phyloP scores from a whole-genome alignment of 2,113 vertebrate genomes.

The Naja naja region DNA sequence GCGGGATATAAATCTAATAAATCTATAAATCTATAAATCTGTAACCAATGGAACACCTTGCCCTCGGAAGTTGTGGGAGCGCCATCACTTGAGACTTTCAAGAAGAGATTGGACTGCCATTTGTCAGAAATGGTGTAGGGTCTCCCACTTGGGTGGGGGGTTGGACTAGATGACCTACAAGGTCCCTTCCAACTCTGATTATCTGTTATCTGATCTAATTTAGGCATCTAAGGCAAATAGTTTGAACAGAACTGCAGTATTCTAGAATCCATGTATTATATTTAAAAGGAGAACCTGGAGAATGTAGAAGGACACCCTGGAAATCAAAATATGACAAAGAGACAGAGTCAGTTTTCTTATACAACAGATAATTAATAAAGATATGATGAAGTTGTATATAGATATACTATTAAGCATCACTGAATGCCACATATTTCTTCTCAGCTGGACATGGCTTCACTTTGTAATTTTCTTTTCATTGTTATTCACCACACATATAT shows the following conservation, averaged over 20 bases:
- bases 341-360: background rate
- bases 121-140: too few species aligned
- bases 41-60: too few species aligned
- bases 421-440: background rate
- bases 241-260: background rate
- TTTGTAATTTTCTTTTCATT: background rate
- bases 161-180: too few species aligned
- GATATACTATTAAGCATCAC: background rate
- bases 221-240: background rate
- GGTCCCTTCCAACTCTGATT: too few species aligned
- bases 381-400: background rate
- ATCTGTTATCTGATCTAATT: too few species aligned
- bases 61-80: too few species aligned
- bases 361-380: conserved; percentile 7
- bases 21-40: too few species aligned
- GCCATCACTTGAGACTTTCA: too few species aligned
- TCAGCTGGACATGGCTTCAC: background rate
- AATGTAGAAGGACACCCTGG: background rate
- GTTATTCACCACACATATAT: conserved; percentile 3
- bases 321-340: background rate
- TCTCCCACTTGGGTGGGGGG: too few species aligned
- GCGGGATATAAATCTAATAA: too few species aligned
- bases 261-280: background rate
- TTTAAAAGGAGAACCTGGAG: background rate
- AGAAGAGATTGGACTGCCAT: too few species aligned